Evolutionary conservation across 2,113 vertebrate species (phyloP).

Genomic region (Takifugu flavidus): DNA sequence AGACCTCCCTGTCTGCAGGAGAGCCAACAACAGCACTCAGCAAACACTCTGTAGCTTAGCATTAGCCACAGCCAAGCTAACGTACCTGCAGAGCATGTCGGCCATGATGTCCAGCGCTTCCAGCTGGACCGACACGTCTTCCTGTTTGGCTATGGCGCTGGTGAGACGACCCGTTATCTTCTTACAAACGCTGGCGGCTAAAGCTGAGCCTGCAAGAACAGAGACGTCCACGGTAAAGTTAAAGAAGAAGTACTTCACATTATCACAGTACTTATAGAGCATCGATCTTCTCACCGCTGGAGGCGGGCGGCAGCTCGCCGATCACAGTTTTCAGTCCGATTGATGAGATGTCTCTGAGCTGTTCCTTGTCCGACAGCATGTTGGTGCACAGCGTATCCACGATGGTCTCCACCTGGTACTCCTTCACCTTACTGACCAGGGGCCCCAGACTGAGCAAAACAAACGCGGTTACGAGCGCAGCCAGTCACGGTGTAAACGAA

Average conservation of each 20-base stretch:
- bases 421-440: constrained; percentile 98
- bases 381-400: constrained; percentile 98
- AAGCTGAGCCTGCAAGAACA: constrained; percentile 82
- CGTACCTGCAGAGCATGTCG: constrained; percentile 91
- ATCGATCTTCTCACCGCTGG: constrained; percentile 77
- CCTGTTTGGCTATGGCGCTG: constrained; percentile 98
- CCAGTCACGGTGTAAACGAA: no score
- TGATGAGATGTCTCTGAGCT: constrained; percentile 95
- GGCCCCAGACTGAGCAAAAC: constrained; percentile 84
- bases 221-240: not conserved
- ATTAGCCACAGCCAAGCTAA: no score
- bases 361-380: constrained; percentile 99
- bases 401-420: constrained; percentile 98
- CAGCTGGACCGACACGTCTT: constrained; percentile 96
- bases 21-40: no score
- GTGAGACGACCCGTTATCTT: constrained; percentile 98
- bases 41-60: not conserved
- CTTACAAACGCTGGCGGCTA: constrained; percentile 98
- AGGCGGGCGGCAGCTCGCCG: constrained; percentile 97
- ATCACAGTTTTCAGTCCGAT: constrained; percentile 99
- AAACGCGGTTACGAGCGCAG: constrained; percentile 5
- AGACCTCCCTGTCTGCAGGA: constrained; percentile 91
- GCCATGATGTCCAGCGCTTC: constrained; percentile 99
- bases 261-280: not conserved
- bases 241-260: no score